Evolutionary conservation across 1,140 invertebrate species (phyloP), one percentile per base, ranked within the genome.

Genomic region (Calosoma granatense): DNA sequence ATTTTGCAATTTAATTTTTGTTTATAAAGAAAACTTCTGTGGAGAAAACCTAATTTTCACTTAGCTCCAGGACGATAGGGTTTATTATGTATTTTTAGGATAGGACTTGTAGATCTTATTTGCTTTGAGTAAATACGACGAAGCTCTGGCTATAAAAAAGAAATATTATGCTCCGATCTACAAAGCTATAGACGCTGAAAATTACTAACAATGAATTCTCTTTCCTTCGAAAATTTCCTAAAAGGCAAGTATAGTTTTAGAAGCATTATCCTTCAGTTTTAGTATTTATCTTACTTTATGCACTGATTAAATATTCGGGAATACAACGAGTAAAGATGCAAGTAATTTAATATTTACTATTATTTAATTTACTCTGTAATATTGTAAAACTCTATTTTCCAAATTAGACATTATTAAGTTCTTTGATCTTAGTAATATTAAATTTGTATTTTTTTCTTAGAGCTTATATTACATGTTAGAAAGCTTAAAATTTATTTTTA

Each of bases 11-110:
- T 9, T 47, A 47, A 47, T 47, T 47, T 47, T 17, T 47, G 9
- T 47, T 47, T 47, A 47, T 47, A 47, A 47, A 47, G 17, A 47
- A 47, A 6, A 17, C 41, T 47, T 30, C 9, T 47, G 41, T 47
- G 3, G 26, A 47, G 17, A 17, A 47, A 47, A 47, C 17, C 41
- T 47, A 47, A 47, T 47, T 47, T 47, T 47, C 41, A 47, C 41
- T 47, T 47, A 9, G 17, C 9, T 17, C 4, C 41, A 17, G 17
- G 41, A 11, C 9, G 17, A 47, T 47, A 47, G 41, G 41, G 9
- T 47, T 47, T 36, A 4, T 47, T 30, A 30, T 47, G 41, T 47
- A 47, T 36, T 9, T 47, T 47, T 47, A 47, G 41, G 41, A 47
- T 47, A 47, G 41, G 17, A 47, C 9, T 47, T 47, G 41, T 3